Evolutionary conservation across 2,797 vertebrate species (phyloP).

Genomic region (Hyperoplus lanceolatus): DNA sequence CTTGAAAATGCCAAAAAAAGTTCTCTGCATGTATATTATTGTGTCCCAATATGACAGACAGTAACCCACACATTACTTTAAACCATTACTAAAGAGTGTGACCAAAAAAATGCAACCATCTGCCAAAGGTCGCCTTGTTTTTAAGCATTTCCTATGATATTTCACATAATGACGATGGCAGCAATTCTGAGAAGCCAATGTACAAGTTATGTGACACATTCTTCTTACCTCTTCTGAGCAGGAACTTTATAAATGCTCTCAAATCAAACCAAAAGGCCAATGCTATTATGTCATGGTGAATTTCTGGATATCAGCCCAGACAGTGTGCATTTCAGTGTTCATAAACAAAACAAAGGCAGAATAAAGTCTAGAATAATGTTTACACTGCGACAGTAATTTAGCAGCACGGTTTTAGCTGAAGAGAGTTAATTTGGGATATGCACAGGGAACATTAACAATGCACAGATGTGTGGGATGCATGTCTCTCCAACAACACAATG

Average conservation of each 20-base stretch:
- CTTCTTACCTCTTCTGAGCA: conserved; percentile 29
- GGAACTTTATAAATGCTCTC: conserved; percentile 35
- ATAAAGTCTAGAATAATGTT: conserved; percentile 1
- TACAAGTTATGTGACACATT: conserved; percentile 10
- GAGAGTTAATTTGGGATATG: conserved; percentile 48
- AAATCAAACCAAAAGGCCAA: conserved; percentile 48
- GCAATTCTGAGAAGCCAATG: conserved; percentile 5
- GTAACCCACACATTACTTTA: neutral
- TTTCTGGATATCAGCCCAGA: conserved; percentile 54
- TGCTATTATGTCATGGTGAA: conserved; percentile 34
- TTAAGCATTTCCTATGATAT: conserved; percentile 10
- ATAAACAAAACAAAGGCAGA: conserved; percentile 34
- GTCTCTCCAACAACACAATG: conserved; percentile 67
- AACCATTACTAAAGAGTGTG: conserved; percentile 1
- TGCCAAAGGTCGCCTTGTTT: neutral
- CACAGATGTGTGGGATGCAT: conserved; percentile 55
- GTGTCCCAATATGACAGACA: neutral
- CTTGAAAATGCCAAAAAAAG: neutral
- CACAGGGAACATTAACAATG: conserved; percentile 49
- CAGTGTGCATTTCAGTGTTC: conserved; percentile 33
- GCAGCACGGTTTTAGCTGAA: conserved; percentile 17
- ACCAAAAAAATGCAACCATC: neutral
- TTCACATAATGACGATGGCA: conserved; percentile 12
- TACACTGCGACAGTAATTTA: conserved; percentile 19
- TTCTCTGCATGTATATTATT: neutral